Percentiles rank a stretch among this genome's conserved stretches.
phyloP scores from a whole-genome alignment of 1,140 invertebrate species.

The Spodoptera frugiperda region DNA sequence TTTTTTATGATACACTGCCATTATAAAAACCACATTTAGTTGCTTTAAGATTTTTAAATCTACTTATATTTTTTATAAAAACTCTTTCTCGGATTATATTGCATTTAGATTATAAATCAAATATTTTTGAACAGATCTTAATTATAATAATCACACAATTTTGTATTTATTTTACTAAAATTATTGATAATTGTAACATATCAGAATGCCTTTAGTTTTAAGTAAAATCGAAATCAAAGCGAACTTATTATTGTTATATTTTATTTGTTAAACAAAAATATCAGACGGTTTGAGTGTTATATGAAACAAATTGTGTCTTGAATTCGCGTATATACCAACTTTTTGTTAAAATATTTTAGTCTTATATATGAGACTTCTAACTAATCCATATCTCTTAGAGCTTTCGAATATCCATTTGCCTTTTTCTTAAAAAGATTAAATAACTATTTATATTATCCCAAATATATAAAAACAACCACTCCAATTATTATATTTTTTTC shows the following conservation, averaged over 20 bases:
- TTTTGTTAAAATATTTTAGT: not conserved
- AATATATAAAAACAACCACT: slow-evolving; percentile 18
- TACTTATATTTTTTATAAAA: slow-evolving; percentile 14
- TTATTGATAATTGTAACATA: slow-evolving; percentile 43
- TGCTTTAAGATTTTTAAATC: slow-evolving; percentile 4
- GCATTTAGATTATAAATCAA: slow-evolving; percentile 27
- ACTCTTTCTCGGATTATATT: not conserved
- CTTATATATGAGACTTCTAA: not conserved
- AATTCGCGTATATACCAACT: slow-evolving; percentile 1
- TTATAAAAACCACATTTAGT: not conserved
- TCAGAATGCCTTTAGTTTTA: slow-evolving; percentile 45
- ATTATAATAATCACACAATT: slow-evolving; percentile 1
- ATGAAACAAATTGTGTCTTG: slow-evolving; percentile 14
- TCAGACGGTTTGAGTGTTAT: not conserved
- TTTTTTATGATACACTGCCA: slow-evolving; percentile 18
- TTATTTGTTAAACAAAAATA: slow-evolving; percentile 38
- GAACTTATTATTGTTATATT: slow-evolving; percentile 52
- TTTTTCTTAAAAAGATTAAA: not conserved
- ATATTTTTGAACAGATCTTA: slow-evolving; percentile 19
- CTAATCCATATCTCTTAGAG: slow-evolving; percentile 32
- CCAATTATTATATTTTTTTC: no score
- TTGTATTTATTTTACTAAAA: slow-evolving; percentile 19
- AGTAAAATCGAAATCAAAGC: slow-evolving; percentile 51
- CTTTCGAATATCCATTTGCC: slow-evolving; percentile 25
- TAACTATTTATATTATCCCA: not conserved